These are phyloP conservation scores for Eulemur rufifrons DNA, from an alignment of 2,113 vertebrate species.

Conservation along the genomic window DNA sequence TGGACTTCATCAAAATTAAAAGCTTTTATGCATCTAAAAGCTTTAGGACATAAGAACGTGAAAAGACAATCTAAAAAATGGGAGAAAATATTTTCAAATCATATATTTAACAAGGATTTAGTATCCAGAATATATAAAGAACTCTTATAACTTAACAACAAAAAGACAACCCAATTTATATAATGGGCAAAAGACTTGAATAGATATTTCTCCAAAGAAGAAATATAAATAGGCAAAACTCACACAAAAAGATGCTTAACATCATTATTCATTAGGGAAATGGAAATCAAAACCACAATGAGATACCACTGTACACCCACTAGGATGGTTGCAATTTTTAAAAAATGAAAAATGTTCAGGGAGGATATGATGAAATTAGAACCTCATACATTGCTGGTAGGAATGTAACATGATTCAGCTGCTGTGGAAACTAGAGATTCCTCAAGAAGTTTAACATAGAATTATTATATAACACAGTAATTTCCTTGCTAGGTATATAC, in stretches of 20 bases:
- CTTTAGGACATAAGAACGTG: not conserved
- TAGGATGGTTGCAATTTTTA: not conserved
- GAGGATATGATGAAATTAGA: not conserved
- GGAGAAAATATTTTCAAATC: not conserved
- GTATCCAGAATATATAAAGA: not conserved
- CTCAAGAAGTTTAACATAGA: not conserved
- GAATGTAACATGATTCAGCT: not conserved
- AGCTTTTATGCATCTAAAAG: not conserved
- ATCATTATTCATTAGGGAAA: not conserved
- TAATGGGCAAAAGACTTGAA: not conserved
- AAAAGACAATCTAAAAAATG: not conserved
- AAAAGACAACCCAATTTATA: not conserved
- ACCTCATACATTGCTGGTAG: not conserved
- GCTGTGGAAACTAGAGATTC: not conserved
- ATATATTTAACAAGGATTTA: not conserved
- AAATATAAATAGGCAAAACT: not conserved
- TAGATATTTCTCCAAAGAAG: not conserved
- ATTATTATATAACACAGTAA: not conserved
- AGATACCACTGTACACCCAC: not conserved
- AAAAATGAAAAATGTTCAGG: not conserved
- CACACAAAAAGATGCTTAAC: not conserved
- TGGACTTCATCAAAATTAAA: not conserved
- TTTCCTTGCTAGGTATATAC: not conserved
- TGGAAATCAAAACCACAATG: not conserved
- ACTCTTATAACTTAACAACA: not conserved